Conservation (phyloP, 2,113 vertebrate genomes). For the Aptenodytes forsteri region DNA sequence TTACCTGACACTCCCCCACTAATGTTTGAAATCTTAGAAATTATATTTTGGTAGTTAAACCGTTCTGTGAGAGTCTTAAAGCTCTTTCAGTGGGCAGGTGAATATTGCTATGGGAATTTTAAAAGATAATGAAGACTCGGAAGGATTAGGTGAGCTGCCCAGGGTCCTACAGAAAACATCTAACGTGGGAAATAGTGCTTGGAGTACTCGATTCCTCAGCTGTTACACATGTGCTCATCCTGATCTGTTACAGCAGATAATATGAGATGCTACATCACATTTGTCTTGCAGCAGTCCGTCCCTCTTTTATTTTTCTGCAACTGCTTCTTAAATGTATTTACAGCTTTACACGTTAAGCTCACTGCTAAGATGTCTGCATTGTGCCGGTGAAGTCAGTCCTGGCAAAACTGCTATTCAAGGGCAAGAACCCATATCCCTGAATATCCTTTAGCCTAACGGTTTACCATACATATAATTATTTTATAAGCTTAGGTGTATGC, state of each 20-base stretch:
- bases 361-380: background rate
- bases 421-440: background rate
- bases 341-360: background rate
- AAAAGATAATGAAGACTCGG: background rate
- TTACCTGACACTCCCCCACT: background rate
- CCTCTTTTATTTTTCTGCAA: background rate
- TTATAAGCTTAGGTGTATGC: background rate
- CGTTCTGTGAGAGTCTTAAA: background rate
- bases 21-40: background rate
- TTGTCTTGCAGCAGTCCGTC: background rate
- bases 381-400: background rate
- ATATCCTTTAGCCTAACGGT: background rate
- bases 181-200: background rate
- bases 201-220: background rate
- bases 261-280: background rate
- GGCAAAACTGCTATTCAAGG: background rate
- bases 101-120: background rate
- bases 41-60: background rate
- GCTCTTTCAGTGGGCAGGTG: background rate
- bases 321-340: background rate
- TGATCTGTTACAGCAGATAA: background rate
- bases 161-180: background rate
- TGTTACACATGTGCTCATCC: background rate
- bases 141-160: background rate
- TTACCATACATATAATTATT: background rate